These are phyloP conservation scores for Acleris cristana DNA, from an alignment of 2,888 invertebrate genomes.

Conservation along the genomic window DNA sequence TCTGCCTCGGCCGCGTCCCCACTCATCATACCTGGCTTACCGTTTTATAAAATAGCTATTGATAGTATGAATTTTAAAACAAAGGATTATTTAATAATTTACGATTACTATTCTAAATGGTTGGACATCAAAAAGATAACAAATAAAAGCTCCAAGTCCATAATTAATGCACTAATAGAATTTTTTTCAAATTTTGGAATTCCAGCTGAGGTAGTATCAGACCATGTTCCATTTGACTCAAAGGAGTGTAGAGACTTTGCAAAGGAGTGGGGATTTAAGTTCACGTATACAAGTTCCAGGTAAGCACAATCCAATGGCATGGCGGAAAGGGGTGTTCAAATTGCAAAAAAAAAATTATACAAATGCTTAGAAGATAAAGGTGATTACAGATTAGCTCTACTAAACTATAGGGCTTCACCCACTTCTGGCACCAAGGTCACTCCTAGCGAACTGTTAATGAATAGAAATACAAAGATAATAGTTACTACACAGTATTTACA, in stretches of 20 bases:
- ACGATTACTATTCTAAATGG: slow-evolving; percentile 1
- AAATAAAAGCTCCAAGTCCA: slow-evolving; percentile 3
- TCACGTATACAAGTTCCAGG: slow-evolving; percentile 31
- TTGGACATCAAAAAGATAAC: neutral
- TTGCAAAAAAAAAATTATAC: neutral
- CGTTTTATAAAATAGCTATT: neutral
- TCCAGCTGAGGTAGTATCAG: slow-evolving; percentile 20
- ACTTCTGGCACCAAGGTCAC: neutral
- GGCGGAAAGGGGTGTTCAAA: slow-evolving; percentile 27
- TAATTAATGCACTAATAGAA: slow-evolving; percentile 7
- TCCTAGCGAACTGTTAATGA: neutral
- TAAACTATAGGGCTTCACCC: slow-evolving; percentile 23
- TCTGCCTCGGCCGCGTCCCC: too few species aligned
- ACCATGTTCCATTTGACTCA: slow-evolving; percentile 31
- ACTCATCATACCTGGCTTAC: too few species aligned
- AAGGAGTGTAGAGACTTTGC: slow-evolving; percentile 29
- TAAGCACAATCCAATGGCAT: slow-evolving; percentile 33
- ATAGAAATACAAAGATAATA: neutral
- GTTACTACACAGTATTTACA: neutral
- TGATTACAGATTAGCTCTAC: slow-evolving; percentile 27
- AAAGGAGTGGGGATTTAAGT: slow-evolving; percentile 30
- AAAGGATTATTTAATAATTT: neutral
- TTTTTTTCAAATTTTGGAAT: slow-evolving; percentile 24
- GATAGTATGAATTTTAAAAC: slow-evolving; percentile 1
- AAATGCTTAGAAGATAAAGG: slow-evolving; percentile 19